These are phyloP conservation scores for Imbricaverruca yamaguchii DNA, from an alignment of 2,888 invertebrate species.

Conservation along the genomic window DNA sequence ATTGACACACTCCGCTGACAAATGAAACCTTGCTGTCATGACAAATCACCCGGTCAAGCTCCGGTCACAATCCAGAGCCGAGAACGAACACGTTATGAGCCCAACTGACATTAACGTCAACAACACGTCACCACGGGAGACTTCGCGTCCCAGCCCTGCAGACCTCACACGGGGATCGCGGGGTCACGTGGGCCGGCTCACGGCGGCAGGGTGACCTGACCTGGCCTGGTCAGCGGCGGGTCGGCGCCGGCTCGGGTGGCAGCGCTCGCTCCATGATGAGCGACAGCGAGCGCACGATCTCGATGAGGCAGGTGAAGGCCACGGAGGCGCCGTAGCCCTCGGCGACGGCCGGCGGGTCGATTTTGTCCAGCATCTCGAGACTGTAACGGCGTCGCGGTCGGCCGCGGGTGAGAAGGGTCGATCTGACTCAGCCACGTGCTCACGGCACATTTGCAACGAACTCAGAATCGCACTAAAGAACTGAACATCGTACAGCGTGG, in stretches of 20 bases:
- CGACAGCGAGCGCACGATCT: constrained; percentile 66
- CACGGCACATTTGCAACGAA: too few species aligned
- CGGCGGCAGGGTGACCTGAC: not conserved
- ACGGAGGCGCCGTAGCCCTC: constrained; percentile 96
- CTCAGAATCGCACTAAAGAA: too few species aligned
- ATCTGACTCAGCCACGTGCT: too few species aligned
- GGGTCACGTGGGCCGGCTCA: not conserved
- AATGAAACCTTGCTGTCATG: too few species aligned
- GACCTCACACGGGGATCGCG: not conserved
- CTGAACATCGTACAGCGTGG: too few species aligned
- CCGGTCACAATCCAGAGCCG: too few species aligned
- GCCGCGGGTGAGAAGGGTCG: too few species aligned
- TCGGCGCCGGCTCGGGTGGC: not conserved
- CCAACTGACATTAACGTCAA: too few species aligned
- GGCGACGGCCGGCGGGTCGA: constrained; percentile 86
- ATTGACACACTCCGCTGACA: too few species aligned
- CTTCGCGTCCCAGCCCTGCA: not conserved
- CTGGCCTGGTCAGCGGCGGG: not conserved
- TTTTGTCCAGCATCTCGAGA: constrained; percentile 91
- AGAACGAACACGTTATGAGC: too few species aligned
- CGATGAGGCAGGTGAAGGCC: constrained; percentile 86
- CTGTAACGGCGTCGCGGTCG: constrained; percentile 45
- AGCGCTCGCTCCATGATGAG: not conserved
- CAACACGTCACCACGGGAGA: constrained; percentile 21
- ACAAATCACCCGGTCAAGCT: too few species aligned